phyloP scores from a whole-genome alignment of 2,113 vertebrate genomes.

The Hystrix brachyura region DNA sequence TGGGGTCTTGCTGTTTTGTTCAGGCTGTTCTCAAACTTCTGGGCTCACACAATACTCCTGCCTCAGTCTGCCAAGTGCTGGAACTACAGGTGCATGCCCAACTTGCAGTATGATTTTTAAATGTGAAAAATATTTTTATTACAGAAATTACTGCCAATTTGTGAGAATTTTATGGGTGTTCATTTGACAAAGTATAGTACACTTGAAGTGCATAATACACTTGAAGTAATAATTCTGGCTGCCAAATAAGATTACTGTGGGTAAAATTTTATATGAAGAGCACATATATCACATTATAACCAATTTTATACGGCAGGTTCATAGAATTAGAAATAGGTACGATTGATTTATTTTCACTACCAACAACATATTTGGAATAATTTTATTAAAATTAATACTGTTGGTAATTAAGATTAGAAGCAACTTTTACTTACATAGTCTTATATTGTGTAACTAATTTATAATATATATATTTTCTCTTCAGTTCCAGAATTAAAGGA shows the following conservation, averaged over 20 bases:
- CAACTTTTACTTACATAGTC: slow-evolving; percentile 46
- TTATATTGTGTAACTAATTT: slow-evolving; percentile 47
- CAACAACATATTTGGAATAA: slow-evolving; percentile 34
- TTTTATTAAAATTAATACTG: slow-evolving; percentile 53
- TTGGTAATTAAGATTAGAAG: slow-evolving; percentile 49
- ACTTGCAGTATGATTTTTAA: slow-evolving; percentile 33
- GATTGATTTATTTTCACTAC: slow-evolving; percentile 11
- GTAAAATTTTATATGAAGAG: slow-evolving; percentile 43
- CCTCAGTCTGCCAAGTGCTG: neutral
- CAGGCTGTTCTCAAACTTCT: neutral
- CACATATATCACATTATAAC: neutral
- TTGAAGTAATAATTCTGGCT: slow-evolving; percentile 2
- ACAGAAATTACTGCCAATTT: slow-evolving; percentile 42
- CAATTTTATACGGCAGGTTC: neutral
- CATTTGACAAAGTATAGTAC: neutral
- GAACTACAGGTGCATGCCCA: neutral
- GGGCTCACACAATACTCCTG: neutral
- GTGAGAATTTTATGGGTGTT: slow-evolving; percentile 19
- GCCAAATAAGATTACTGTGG: neutral
- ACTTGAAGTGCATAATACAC: neutral
- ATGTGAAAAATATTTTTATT: slow-evolving; percentile 60
- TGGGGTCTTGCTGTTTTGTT: neutral
- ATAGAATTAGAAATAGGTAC: slow-evolving; percentile 39
- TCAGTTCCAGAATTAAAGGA: slow-evolving; percentile 32
- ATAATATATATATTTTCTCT: neutral